Evolutionary conservation across 2,797 vertebrate genomes (phyloP).

Genomic region (Clarias laeviceps): DNA sequence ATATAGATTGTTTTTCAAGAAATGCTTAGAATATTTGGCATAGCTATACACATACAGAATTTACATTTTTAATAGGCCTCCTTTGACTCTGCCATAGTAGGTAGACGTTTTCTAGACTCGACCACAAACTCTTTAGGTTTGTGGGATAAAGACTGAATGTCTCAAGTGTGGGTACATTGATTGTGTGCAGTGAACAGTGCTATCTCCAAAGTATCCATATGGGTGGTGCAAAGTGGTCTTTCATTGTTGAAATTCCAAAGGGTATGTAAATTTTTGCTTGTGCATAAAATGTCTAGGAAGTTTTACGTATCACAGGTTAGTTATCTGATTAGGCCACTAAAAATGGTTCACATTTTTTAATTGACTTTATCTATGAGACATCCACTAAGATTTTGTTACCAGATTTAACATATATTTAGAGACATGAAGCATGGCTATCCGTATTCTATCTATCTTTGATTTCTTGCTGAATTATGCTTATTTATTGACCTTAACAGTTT

Average conservation of each 20-base stretch:
- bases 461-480: conserved; percentile 39
- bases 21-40: conserved; percentile 9
- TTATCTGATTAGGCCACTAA: neutral
- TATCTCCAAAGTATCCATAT: conserved; percentile 69
- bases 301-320: conserved; percentile 5
- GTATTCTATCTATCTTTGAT: conserved; percentile 14
- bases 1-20: neutral
- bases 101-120: conserved; percentile 56
- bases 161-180: conserved; percentile 74
- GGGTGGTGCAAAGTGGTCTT: conserved; percentile 65
- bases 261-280: conserved; percentile 4
- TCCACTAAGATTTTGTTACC: conserved; percentile 20
- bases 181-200: conserved; percentile 69
- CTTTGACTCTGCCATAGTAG: too few relatives aligned
- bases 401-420: conserved; percentile 17
- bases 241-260: conserved; percentile 12
- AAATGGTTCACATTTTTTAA: neutral
- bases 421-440: conserved; percentile 24
- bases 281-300: conserved; percentile 21
- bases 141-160: conserved; percentile 66
- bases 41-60: neutral
- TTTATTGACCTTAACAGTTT: conserved; percentile 61
- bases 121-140: conserved; percentile 29
- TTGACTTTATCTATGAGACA: conserved; percentile 15
- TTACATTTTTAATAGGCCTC: conserved; percentile 8